phyloP scores from a whole-genome alignment of 2,797 vertebrate genomes.

The Podarcis siculus region DNA sequence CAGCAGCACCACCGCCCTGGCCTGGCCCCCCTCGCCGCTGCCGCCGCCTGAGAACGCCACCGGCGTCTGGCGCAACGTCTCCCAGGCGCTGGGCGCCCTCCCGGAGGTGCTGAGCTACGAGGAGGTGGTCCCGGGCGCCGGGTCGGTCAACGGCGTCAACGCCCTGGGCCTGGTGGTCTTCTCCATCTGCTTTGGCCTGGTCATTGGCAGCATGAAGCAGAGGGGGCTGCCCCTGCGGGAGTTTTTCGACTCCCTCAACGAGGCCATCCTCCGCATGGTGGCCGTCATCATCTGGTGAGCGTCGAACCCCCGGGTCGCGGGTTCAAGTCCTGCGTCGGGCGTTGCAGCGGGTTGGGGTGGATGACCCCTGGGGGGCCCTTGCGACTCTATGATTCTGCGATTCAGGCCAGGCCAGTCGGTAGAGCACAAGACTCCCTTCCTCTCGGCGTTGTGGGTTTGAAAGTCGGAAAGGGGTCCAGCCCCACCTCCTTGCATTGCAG shows the following conservation, averaged over 20 bases:
- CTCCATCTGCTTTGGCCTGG: slow-evolving; percentile 94
- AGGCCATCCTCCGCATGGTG: slow-evolving; percentile 96
- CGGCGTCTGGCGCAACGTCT: slow-evolving; percentile 80
- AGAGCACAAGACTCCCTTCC: too few relatives aligned
- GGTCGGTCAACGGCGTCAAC: slow-evolving; percentile 91
- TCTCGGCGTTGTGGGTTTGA: too few relatives aligned
- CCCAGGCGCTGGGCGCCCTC: slow-evolving; percentile 81
- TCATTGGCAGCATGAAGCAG: slow-evolving; percentile 95
- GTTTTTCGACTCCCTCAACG: slow-evolving; percentile 95
- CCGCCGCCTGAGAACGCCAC: slow-evolving; percentile 71
- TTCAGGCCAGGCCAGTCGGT: too few relatives aligned
- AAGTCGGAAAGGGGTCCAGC: too few relatives aligned
- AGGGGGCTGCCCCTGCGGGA: slow-evolving; percentile 89
- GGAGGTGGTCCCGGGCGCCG: slow-evolving; percentile 87
- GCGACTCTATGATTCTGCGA: too few relatives aligned
- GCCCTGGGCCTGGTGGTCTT: slow-evolving; percentile 95
- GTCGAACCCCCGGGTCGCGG: too few relatives aligned
- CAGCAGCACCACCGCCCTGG: slow-evolving; percentile 42
- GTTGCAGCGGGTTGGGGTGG: too few relatives aligned
- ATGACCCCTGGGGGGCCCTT: too few relatives aligned
- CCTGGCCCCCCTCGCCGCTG: slow-evolving; percentile 44
- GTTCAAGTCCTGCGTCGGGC: too few relatives aligned
- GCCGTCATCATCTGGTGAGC: slow-evolving; percentile 95
- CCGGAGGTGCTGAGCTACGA: slow-evolving; percentile 87
- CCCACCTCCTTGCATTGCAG: too few relatives aligned